Percentiles rank a stretch among this genome's conserved stretches.
Conservation (phyloP, 92 coral and sea anemone genomes). For the Siderastrea radians region DNA sequence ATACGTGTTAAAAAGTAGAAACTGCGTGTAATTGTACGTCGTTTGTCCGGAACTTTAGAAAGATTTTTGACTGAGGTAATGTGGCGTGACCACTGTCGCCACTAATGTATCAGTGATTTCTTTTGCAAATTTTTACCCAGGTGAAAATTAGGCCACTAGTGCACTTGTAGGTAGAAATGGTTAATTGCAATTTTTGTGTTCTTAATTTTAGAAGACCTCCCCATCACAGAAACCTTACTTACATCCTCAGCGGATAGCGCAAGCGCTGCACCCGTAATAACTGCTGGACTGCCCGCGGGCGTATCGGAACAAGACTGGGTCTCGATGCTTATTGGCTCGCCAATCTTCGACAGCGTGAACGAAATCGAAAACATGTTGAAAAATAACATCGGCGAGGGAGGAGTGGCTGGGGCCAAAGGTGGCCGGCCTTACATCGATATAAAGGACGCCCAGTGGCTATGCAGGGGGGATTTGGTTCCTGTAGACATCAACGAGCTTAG, state of each 20-base stretch:
- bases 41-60: no score
- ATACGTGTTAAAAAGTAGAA: no score
- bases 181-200: background rate
- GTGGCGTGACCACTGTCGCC: no score
- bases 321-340: slow-evolving; percentile 94
- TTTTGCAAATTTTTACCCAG: no score
- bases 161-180: background rate
- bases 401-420: slow-evolving; percentile 93
- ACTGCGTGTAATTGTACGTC: no score
- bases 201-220: slow-evolving; percentile 19
- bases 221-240: slow-evolving; percentile 23
- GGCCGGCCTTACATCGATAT: slow-evolving; percentile 94
- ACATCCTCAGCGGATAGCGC: slow-evolving; percentile 22
- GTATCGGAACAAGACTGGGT: slow-evolving; percentile 98
- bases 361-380: slow-evolving; percentile 94
- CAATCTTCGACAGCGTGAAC: slow-evolving; percentile 93
- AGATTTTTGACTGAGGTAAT: no score
- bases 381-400: slow-evolving; percentile 93
- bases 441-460: slow-evolving; percentile 99
- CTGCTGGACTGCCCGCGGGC: slow-evolving; percentile 89
- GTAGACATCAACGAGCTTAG: slow-evolving; percentile 95
- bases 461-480: slow-evolving; percentile 94
- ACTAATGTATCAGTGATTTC: no score
- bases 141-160: no score
- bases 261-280: slow-evolving; percentile 72